Conservation (phyloP, 1,140 invertebrate species). For the Drosophila novamexicana region DNA sequence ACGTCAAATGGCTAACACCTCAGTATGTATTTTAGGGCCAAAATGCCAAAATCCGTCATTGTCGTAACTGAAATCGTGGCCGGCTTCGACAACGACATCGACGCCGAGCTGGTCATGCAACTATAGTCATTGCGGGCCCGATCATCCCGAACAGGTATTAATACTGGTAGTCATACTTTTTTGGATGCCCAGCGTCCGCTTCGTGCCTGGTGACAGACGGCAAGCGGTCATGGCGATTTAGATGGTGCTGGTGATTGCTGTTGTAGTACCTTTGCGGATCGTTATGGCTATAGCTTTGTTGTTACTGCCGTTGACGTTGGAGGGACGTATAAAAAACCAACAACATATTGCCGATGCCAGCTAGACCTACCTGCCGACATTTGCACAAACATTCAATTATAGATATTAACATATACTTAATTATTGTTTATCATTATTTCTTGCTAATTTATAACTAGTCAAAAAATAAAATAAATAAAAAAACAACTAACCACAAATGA, state of each 20-base stretch:
- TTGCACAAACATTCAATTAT: constrained; percentile 41
- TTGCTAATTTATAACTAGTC: constrained; percentile 43
- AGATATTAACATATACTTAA: constrained; percentile 49
- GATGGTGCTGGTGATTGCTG: constrained; percentile 13
- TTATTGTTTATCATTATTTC: constrained; percentile 47
- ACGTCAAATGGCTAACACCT: constrained; percentile 68
- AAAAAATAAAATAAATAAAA: constrained; percentile 17
- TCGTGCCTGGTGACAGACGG: constrained; percentile 74
- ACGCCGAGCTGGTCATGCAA: constrained; percentile 65
- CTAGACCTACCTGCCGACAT: background rate
- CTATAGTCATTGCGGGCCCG: constrained; percentile 44
- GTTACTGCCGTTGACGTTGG: background rate
- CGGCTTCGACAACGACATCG: constrained; percentile 40
- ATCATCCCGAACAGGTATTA: constrained; percentile 81
- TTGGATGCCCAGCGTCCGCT: constrained; percentile 75
- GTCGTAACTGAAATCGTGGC: constrained; percentile 66
- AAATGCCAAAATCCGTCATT: constrained; percentile 80
- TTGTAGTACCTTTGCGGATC: constrained; percentile 9
- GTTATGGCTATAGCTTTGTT: constrained; percentile 1
- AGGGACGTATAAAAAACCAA: constrained; percentile 32
- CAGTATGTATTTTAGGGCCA: constrained; percentile 70
- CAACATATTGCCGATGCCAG: background rate
- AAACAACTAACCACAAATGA: constrained; percentile 3
- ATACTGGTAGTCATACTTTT: constrained; percentile 53
- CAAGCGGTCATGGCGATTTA: constrained; percentile 73